phyloP scores from a whole-genome alignment of 2,113 vertebrate species.

The Agapornis roseicollis region DNA sequence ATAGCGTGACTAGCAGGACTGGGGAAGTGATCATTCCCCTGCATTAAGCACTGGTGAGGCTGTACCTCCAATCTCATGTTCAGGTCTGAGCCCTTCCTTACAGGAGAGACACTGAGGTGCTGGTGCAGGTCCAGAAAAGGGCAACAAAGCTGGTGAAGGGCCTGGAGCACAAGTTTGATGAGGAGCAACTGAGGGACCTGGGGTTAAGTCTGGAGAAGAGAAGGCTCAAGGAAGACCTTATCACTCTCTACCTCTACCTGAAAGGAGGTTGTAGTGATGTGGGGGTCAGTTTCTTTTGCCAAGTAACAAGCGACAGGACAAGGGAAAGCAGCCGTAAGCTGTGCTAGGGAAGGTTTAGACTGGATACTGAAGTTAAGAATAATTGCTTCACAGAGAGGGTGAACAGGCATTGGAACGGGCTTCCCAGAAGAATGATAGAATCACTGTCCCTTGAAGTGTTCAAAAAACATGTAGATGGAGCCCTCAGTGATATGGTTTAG shows the following conservation, averaged over 20 bases:
- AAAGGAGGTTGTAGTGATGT: not conserved
- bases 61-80: fast-evolving
- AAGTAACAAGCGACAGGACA: not conserved
- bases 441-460: not conserved
- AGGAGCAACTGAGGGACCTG: not conserved
- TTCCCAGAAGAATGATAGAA: not conserved
- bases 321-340: not conserved
- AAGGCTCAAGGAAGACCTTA: not conserved
- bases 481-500: not conserved
- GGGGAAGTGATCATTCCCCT: fast-evolving
- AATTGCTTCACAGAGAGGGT: not conserved
- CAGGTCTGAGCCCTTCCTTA: not conserved
- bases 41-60: not conserved
- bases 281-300: not conserved
- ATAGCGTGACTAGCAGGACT: not conserved
- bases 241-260: not conserved
- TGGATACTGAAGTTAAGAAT: not conserved
- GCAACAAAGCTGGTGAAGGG: fast-evolving
- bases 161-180: not conserved
- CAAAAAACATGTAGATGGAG: not conserved
- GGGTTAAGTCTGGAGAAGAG: not conserved
- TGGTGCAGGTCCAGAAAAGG: fast-evolving
- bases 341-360: not conserved
- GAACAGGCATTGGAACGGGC: not conserved
- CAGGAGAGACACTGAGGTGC: not conserved